Conservation (phyloP, 2,888 invertebrate genomes). For the Conomelus anceps region DNA sequence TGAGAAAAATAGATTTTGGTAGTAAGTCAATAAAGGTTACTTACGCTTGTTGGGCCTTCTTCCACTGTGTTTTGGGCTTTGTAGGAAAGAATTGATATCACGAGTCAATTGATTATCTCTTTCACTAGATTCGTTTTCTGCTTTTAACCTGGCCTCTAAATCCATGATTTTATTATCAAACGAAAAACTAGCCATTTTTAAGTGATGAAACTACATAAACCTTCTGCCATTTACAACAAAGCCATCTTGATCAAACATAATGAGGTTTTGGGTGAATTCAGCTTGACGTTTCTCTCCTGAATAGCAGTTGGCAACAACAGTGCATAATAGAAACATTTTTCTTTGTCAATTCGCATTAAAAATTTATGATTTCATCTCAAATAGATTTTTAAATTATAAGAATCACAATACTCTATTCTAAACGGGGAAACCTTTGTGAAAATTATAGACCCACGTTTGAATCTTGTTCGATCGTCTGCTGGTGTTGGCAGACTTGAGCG, state of each 20-base stretch:
- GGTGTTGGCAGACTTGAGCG: no score
- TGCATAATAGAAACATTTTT: no score
- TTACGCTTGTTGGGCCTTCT: conserved; percentile 59
- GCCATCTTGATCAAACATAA: conserved; percentile 18
- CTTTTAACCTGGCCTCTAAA: conserved; percentile 71
- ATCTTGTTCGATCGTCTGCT: no score
- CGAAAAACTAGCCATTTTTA: conserved; percentile 34
- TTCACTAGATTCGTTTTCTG: conserved; percentile 57
- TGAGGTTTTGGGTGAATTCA: neutral
- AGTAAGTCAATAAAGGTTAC: conserved; percentile 40
- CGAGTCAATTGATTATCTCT: conserved; percentile 44
- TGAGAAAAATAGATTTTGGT: conserved; percentile 1
- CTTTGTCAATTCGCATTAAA: no score
- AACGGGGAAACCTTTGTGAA: no score
- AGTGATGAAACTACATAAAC: conserved; percentile 15
- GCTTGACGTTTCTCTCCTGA: neutral
- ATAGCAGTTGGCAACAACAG: neutral
- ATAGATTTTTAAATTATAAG: no score
- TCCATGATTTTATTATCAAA: conserved; percentile 59
- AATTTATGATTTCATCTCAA: no score
- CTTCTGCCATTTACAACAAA: conserved; percentile 17
- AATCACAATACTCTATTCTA: no score
- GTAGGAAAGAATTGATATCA: neutral
- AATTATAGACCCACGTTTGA: no score
- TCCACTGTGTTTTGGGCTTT: conserved; percentile 16